These are phyloP conservation scores for Eulemur macaco DNA, from an alignment of 2,113 vertebrate species.

Conservation along the genomic window DNA sequence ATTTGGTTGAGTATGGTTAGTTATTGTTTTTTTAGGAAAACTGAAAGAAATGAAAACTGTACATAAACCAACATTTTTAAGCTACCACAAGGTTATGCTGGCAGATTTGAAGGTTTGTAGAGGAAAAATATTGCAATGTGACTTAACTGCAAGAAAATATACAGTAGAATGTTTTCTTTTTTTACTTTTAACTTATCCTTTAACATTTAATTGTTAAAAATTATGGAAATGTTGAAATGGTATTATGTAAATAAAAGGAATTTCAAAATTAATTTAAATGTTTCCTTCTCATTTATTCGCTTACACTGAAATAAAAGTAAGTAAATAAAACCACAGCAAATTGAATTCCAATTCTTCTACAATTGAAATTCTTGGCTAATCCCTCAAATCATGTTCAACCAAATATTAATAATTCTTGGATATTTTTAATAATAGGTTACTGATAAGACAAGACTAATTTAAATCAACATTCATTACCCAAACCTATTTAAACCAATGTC, in stretches of 20 bases:
- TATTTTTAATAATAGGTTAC: neutral
- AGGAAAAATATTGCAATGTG: neutral
- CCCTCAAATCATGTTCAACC: neutral
- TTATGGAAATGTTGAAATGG: neutral
- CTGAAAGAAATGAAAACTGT: neutral
- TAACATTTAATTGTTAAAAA: neutral
- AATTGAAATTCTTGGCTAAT: neutral
- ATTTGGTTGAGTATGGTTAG: neutral
- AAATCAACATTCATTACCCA: neutral
- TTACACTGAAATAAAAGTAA: constrained; percentile 43
- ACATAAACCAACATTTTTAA: neutral
- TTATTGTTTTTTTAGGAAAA: neutral
- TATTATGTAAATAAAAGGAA: neutral
- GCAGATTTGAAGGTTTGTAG: neutral
- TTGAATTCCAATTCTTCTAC: neutral
- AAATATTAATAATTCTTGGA: constrained; percentile 17
- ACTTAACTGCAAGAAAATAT: neutral
- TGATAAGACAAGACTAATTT: neutral
- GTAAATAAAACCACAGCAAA: neutral
- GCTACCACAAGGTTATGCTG: neutral
- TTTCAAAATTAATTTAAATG: neutral
- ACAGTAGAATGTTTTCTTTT: neutral
- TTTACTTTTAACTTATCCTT: neutral
- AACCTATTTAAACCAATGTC: neutral
- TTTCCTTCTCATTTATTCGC: neutral